phyloP scores from a whole-genome alignment of 2,888 invertebrate species.

The Pyrrhia umbra region DNA sequence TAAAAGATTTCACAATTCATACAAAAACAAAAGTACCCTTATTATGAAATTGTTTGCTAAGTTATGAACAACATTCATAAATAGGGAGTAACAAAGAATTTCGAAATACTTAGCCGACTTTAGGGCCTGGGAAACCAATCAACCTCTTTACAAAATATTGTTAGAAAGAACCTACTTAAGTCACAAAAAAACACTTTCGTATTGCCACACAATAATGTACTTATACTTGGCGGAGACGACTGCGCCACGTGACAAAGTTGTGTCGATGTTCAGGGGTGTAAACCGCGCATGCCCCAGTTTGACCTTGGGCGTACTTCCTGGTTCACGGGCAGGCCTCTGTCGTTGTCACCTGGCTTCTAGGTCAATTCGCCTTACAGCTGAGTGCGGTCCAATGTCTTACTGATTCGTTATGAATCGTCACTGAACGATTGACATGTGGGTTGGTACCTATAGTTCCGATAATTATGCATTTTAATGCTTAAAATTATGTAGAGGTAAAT shows the following conservation, averaged over 20 bases:
- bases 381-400: conserved; percentile 9
- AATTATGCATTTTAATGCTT: no score
- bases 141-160: background rate
- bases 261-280: conserved; percentile 53
- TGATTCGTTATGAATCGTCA: no score
- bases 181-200: background rate
- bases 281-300: conserved; percentile 79
- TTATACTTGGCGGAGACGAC: conserved; percentile 7
- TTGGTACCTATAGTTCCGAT: no score
- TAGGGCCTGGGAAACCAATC: background rate
- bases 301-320: conserved; percentile 86
- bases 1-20: background rate
- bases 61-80: background rate
- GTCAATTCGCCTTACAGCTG: conserved; percentile 74
- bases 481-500: no score
- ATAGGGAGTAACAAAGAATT: background rate
- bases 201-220: conserved; percentile 7
- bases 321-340: conserved; percentile 81
- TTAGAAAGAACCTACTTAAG: background rate
- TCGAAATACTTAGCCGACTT: background rate
- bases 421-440: no score
- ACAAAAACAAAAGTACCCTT: background rate
- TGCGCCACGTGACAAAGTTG: conserved; percentile 71
- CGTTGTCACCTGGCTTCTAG: conserved; percentile 80
- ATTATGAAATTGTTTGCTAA: background rate